Conservation (phyloP, 2,888 invertebrate genomes). For the Falcaria lacertinaria region DNA sequence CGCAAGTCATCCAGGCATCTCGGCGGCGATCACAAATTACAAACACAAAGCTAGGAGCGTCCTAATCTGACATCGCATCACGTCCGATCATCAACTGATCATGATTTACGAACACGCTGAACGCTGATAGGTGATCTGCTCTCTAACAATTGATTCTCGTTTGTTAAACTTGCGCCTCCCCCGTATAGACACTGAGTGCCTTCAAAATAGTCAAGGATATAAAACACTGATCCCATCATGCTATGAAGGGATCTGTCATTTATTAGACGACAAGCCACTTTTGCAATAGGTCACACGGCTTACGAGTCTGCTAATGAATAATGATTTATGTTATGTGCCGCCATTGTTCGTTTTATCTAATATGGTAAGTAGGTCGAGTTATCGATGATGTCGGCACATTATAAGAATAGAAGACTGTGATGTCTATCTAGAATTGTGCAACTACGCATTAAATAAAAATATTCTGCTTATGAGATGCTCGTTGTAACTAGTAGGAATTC, state of each 20-base stretch:
- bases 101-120: constrained; percentile 73
- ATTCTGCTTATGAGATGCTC: background rate
- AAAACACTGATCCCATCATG: background rate
- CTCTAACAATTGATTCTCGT: constrained; percentile 66
- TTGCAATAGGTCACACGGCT: constrained; percentile 51
- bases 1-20: constrained; percentile 71
- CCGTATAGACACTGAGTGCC: constrained; percentile 13
- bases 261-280: constrained; percentile 22
- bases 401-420: background rate
- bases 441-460: too few species aligned
- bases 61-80: constrained; percentile 74
- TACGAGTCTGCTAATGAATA: constrained; percentile 49
- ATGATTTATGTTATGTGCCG: constrained; percentile 53
- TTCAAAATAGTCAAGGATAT: background rate
- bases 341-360: constrained; percentile 43
- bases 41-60: constrained; percentile 71
- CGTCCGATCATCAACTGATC: constrained; percentile 70
- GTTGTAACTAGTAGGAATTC: background rate
- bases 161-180: constrained; percentile 46
- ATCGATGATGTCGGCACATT: constrained; percentile 15
- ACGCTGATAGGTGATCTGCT: constrained; percentile 68
- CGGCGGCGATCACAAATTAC: constrained; percentile 69
- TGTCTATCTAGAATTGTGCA: constrained; percentile 8
- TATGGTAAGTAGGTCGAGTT: constrained; percentile 36
- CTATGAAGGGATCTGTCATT: background rate